These are phyloP conservation scores for Hypocryptadius cinnamomeus DNA, from an alignment of 2,113 vertebrate genomes.

Conservation along the genomic window DNA sequence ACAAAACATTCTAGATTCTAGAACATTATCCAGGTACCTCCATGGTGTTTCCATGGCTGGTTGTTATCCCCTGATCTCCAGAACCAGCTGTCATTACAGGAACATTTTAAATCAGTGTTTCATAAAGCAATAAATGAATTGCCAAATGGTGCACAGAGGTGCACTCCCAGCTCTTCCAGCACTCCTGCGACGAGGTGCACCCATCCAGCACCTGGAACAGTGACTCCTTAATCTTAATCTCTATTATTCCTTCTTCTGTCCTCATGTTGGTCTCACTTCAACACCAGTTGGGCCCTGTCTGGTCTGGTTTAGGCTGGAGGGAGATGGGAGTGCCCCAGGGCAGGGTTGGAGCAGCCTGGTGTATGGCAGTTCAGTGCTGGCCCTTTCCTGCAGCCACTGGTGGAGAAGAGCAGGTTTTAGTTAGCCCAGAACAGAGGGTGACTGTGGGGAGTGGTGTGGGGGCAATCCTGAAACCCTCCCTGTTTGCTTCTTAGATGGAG, in stretches of 20 bases:
- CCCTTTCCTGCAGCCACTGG: neutral
- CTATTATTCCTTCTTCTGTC: neutral
- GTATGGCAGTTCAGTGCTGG: neutral
- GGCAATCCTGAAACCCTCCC: accelerated
- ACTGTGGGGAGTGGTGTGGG: neutral
- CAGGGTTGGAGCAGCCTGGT: neutral
- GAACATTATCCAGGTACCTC: neutral
- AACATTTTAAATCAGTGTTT: accelerated
- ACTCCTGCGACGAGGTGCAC: neutral
- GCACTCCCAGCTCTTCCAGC: neutral
- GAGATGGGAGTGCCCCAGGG: neutral
- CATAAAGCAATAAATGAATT: neutral
- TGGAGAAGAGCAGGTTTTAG: neutral
- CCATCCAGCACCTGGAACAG: neutral
- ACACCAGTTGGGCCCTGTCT: accelerated
- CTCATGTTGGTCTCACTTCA: accelerated
- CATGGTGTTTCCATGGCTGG: neutral
- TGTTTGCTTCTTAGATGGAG: constrained; percentile 50
- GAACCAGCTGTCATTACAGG: neutral
- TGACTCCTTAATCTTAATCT: neutral
- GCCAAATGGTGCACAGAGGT: neutral
- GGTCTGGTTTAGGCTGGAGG: neutral
- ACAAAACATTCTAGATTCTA: accelerated
- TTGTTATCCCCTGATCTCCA: neutral
- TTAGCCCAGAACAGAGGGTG: too few relatives aligned